These are phyloP conservation scores for Orchesellides sinensis DNA, from an alignment of 2,888 invertebrate genomes.

Conservation along the genomic window DNA sequence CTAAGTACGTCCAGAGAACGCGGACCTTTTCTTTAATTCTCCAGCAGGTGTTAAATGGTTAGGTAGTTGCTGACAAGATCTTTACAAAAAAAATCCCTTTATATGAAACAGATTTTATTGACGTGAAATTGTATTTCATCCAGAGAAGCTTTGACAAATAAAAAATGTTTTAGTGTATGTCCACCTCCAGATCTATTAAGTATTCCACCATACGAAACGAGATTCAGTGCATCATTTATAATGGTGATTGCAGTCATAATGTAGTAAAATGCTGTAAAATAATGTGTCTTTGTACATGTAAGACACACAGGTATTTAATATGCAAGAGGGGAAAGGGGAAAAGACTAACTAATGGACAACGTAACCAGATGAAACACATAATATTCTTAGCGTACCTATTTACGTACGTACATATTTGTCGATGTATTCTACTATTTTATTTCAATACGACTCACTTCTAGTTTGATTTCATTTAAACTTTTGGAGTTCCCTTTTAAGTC, in stretches of 20 bases:
- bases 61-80: neutral
- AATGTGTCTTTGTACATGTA: conserved; percentile 1
- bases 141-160: neutral
- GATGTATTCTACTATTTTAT: neutral
- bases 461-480: conserved; percentile 61
- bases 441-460: conserved; percentile 3
- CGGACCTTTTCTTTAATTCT: neutral
- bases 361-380: no score
- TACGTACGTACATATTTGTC: neutral
- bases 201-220: no score
- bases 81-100: neutral
- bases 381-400: neutral
- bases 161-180: conserved; percentile 26
- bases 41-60: conserved; percentile 45
- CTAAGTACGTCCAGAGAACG: no score
- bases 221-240: conserved; percentile 25
- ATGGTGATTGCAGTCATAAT: conserved; percentile 14
- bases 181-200: conserved; percentile 52
- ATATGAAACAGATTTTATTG: conserved; percentile 44
- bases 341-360: no score
- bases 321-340: conserved; percentile 26
- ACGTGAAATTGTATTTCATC: conserved; percentile 2
- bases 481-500: conserved; percentile 72
- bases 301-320: neutral
- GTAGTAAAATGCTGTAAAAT: conserved; percentile 4